Base-by-base conservation (phyloP, 2,797 vertebrate genomes). In the Bovichtus diacanthus region DNA sequence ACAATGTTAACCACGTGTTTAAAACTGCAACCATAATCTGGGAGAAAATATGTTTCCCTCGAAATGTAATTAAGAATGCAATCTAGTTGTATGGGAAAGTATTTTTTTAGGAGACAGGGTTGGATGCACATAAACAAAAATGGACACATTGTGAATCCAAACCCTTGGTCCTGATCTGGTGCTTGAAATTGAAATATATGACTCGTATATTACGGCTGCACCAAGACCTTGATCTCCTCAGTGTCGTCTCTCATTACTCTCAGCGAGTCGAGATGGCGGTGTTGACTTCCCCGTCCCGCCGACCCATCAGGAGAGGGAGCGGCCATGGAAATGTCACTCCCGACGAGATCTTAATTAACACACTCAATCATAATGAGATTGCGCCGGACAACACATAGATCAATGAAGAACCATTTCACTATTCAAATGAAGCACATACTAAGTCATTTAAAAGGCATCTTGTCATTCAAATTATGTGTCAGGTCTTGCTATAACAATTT, bases 261-360 rank as follows among this genome's bases (percentile, higher is more conserved):
- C 64, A 21, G 46, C 3, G 34, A 60, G 51, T 51, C 36, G 65
- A 70, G 78, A 63, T 34, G 34, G 53, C 13, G 47, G 65, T 46
- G 69, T 65, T 62, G 78, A 76, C 75, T 82, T 81, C 51, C 75
- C 39, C 47, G 11, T 72, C 65, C 78, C 31, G 54, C 63, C 76
- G 60, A 62, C 56, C 59, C 78, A 64, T 87, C 50, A 62, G 65
- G 58, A 69, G 68, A 69, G 56, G 68, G 46, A 38, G 64, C 3
- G 47, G 23, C 38, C 72, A 69, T 69, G 70, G 76, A 93, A 90
- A 92, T 88, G 87, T 87, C 88, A 82, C 69, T 78, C 85, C 58
- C 62, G 74, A 81, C 38, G 50, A 81, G 84, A 63, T 87, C 83
- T 92, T 93, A 92, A 94, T 94, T 88, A 92, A 78, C 74, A 69